Conservation (phyloP, 1,140 invertebrate species). For the Mizuhopecten yessoensis region DNA sequence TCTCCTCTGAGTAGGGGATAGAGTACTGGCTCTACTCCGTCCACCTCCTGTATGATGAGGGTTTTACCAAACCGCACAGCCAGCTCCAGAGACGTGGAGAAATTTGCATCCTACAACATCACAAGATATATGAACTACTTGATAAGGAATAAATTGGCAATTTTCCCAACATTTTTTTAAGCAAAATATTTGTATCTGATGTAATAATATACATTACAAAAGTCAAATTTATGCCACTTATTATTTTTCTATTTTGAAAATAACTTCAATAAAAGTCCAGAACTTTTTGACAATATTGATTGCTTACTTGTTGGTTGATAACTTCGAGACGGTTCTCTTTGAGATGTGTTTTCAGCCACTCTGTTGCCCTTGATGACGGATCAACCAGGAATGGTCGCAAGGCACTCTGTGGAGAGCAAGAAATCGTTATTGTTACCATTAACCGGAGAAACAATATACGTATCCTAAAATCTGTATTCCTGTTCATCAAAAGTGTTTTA, state of each 20-base stretch:
- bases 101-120: conserved; percentile 87
- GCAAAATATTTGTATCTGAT: no score
- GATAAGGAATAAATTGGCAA: no score
- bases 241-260: no score
- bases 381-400: conserved; percentile 92
- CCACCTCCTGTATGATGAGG: conserved; percentile 93
- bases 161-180: no score
- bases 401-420: conserved; percentile 82
- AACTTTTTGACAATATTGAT: no score
- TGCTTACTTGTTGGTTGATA: conserved; percentile 87
- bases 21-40: conserved; percentile 87
- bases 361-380: conserved; percentile 91
- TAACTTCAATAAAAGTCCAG: no score
- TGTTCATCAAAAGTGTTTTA: no score
- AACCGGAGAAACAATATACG: no score
- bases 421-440: background rate
- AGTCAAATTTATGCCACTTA: no score
- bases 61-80: conserved; percentile 96
- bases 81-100: conserved; percentile 93
- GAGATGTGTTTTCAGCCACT: conserved; percentile 92
- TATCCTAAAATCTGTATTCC: no score
- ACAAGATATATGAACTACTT: no score
- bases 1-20: conserved; percentile 88
- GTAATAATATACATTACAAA: no score
- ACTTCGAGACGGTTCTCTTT: conserved; percentile 88